A percentile compares a stretch with the other conserved stretches of the same genome.
phyloP scores from a whole-genome alignment of 2,113 vertebrate genomes.

The Reinhardtius hippoglossoides region DNA sequence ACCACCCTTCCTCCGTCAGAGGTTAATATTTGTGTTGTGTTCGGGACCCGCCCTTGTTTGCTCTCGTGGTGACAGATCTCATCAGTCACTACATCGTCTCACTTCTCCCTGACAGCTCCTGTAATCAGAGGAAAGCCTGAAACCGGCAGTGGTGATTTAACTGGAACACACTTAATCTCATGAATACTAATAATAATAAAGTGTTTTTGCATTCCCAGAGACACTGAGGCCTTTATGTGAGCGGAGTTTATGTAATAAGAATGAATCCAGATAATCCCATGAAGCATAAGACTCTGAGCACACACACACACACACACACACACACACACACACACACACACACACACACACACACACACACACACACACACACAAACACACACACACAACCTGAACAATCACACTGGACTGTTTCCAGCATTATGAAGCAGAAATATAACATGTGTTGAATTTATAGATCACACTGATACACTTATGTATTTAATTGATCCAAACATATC shows the following conservation, averaged over 20 bases:
- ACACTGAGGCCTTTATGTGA: conserved; percentile 46
- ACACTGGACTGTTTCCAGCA: neutral
- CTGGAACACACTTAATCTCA: conserved; percentile 19
- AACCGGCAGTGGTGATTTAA: conserved; percentile 6
- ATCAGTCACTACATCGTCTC: neutral
- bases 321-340: neutral
- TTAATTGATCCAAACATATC: neutral
- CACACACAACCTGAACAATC: conserved; percentile 3
- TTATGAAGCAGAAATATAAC: conserved; percentile 2
- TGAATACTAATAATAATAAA: conserved; percentile 13
- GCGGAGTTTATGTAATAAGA: conserved; percentile 60
- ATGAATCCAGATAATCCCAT: conserved; percentile 60
- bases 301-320: conserved; percentile 3
- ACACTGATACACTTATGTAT: neutral
- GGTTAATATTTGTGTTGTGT: conserved; percentile 12
- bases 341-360: conserved; percentile 2
- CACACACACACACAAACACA: conserved; percentile 3
- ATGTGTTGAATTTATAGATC: neutral
- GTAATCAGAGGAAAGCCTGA: neutral
- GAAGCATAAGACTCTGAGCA: conserved; percentile 43
- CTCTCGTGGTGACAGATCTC: conserved; percentile 14
- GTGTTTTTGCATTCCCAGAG: conserved; percentile 34
- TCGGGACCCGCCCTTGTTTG: conserved; percentile 62
- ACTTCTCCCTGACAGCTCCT: conserved; percentile 1
- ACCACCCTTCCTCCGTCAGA: neutral